Conservation (phyloP, 1,140 invertebrate species). For the Caerostris extrusa region DNA sequence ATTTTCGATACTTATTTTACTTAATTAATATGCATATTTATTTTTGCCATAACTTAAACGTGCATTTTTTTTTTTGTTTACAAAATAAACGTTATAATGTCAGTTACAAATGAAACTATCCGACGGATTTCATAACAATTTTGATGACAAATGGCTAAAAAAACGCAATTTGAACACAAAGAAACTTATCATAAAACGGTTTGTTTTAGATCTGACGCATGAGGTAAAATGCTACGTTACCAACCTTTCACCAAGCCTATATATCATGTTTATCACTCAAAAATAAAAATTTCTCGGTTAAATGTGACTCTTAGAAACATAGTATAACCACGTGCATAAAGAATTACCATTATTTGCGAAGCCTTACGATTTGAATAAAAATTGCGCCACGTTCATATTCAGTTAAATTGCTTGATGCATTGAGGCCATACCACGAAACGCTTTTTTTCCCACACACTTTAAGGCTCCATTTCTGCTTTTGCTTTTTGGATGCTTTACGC, state of each 20-base stretch:
- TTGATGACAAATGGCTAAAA: background rate
- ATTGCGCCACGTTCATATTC: constrained; percentile 14
- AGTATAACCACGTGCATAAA: background rate
- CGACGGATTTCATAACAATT: background rate
- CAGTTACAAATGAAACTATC: background rate
- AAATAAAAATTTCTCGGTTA: background rate
- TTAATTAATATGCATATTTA: no score
- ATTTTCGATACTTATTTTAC: no score
- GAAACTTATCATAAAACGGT: background rate
- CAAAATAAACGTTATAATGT: no score
- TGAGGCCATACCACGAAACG: background rate
- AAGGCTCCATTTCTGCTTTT: background rate
- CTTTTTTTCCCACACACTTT: background rate
- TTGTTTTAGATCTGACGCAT: background rate
- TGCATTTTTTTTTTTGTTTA: no score
- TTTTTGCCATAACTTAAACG: no score
- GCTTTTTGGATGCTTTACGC: background rate
- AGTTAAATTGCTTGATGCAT: constrained; percentile 24
- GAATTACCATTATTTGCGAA: background rate
- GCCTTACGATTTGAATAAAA: constrained; percentile 18
- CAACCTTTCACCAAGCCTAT: background rate
- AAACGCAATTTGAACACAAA: background rate
- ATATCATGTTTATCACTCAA: background rate
- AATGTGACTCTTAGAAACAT: background rate
- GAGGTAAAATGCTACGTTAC: background rate